Percentiles rank a stretch among this genome's conserved stretches.
These are phyloP conservation scores for Hirtodrosophila alboralis DNA, from an alignment of 2,888 invertebrate species.

Conservation along the genomic window DNA sequence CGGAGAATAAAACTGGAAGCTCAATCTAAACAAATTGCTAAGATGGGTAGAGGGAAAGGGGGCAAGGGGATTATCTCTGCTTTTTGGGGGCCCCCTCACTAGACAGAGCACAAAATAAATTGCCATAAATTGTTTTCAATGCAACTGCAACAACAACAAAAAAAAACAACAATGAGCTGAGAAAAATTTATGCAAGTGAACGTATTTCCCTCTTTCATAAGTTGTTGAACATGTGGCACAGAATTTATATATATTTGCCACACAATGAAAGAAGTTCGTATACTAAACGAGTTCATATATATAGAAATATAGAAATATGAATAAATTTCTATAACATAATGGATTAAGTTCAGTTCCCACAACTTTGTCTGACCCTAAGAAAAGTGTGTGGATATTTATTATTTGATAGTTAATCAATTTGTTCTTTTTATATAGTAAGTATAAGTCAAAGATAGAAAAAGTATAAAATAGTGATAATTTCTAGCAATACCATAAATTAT, in stretches of 20 bases:
- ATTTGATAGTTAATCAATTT: neutral
- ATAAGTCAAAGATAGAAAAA: too few relatives aligned
- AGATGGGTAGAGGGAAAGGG: neutral
- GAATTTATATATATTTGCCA: constrained; percentile 37
- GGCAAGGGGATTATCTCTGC: constrained; percentile 21
- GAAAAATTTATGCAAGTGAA: constrained; percentile 70
- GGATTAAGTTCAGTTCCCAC: constrained; percentile 8
- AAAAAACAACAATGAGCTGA: constrained; percentile 22
- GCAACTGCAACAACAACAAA: constrained; percentile 54
- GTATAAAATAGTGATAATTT: too few relatives aligned
- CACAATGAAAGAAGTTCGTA: constrained; percentile 25
- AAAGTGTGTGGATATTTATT: constrained; percentile 1
- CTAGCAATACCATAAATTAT: too few relatives aligned
- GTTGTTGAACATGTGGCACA: constrained; percentile 45
- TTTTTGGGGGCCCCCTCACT: constrained; percentile 41
- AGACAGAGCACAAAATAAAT: constrained; percentile 70
- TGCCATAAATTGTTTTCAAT: constrained; percentile 76
- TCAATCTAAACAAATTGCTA: constrained; percentile 30
- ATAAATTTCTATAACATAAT: constrained; percentile 17
- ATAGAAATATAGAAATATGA: constrained; percentile 3
- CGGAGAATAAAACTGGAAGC: constrained; percentile 8
- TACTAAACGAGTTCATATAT: constrained; percentile 34
- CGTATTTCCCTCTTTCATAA: constrained; percentile 50
- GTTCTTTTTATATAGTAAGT: too few relatives aligned
- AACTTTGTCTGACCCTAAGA: constrained; percentile 1